Evolutionary conservation across 1,140 invertebrate genomes (phyloP), one percentile per base, ranked within the genome.

Genomic region (Drepana arcuata): DNA sequence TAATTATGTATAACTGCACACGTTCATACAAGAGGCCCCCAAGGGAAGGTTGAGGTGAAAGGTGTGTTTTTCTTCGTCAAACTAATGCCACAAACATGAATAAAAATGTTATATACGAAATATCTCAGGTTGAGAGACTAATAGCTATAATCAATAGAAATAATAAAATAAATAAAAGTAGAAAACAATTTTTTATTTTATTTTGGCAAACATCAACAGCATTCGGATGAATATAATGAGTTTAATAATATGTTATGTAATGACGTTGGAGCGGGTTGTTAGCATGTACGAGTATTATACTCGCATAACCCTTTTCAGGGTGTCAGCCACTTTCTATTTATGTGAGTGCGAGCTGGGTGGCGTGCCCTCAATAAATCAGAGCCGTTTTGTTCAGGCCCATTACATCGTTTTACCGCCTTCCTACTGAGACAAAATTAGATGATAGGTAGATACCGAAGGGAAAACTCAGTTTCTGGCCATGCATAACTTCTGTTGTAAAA

Each of bases 351-450:
- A 61, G 58, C 54, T 49, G 56, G 61, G 66, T 67, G 58, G 57
- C 53, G 38, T 47, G 57, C 41, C 59, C 64, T 54, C 64, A 48
- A 70, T 73, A 73, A 70, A 73, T 73, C 70, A 70, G 66, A 47
- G 53, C 48, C 59, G 57, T 71, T 71, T 71, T 69, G 62, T 71
- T 71, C 64, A 49, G 56, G 52, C 61, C 66, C 64, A 71, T 74
- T 70, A 71, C 67, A 53, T 41, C 62, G 60, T 68, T 74, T 68
- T 74, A 74, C 66, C 67, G 64, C 67, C 64, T 69, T 65, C 52
- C 55, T 65, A 66, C 63, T 63, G 66, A 64, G 59, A 70, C 62
- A 67, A 70, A 74, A 70, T 74, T 71, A 67, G 66, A 68, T 69
- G 60, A 70, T n/a, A n/a, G n/a, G n/a, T n/a, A n/a, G n/a, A n/a